These are phyloP conservation scores for Drosophila nigritarsus DNA, from an alignment of 2,888 invertebrate genomes.

Conservation along the genomic window DNA sequence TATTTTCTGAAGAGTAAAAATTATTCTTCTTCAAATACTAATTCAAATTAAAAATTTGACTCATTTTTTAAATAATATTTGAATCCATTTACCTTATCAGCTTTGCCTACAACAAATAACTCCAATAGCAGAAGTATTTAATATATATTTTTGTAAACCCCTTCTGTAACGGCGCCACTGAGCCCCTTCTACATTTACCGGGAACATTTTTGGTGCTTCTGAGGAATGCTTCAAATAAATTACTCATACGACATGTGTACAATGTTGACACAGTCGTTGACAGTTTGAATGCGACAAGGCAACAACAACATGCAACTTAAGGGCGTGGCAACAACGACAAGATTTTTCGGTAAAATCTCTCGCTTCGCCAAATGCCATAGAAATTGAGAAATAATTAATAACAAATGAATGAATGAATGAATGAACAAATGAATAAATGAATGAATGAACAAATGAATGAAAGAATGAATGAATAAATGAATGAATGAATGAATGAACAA, in stretches of 20 bases:
- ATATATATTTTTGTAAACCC: neutral
- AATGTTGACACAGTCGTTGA: slow-evolving; percentile 48
- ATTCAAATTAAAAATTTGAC: no score
- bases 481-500: neutral
- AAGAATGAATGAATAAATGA: no score
- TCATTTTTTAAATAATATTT: no score
- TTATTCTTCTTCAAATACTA: no score
- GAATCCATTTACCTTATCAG: no score
- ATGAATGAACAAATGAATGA: neutral
- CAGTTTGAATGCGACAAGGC: slow-evolving; percentile 35
- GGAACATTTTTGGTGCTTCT: slow-evolving; percentile 57
- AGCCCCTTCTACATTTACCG: neutral
- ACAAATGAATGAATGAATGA: neutral
- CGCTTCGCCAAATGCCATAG: slow-evolving; percentile 3
- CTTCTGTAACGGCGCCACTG: slow-evolving; percentile 10
- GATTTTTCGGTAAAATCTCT: slow-evolving; percentile 16
- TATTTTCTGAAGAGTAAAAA: neutral
- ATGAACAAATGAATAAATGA: neutral
- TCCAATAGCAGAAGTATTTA: no score
- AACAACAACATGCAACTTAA: slow-evolving; percentile 1
- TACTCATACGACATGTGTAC: slow-evolving; percentile 71
- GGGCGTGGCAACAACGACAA: slow-evolving; percentile 37
- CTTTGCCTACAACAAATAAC: no score
- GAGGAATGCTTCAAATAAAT: slow-evolving; percentile 55
- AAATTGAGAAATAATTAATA: slow-evolving; percentile 23